Percentiles rank a stretch among this genome's conserved stretches.
These are phyloP conservation scores for Penaeus vannamei DNA, from an alignment of 1,140 invertebrate genomes.

Conservation along the genomic window DNA sequence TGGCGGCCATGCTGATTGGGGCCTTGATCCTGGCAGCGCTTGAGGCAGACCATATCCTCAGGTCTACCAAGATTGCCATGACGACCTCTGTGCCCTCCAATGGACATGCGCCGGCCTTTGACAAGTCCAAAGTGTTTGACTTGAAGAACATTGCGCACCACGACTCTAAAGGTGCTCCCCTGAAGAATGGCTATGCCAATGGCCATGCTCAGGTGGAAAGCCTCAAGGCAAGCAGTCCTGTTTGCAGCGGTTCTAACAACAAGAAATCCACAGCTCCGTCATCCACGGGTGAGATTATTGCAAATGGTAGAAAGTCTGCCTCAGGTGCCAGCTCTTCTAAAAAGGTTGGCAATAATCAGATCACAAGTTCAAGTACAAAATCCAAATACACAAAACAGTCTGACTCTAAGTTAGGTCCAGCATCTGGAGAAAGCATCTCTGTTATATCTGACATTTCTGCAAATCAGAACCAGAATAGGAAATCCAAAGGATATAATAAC, in stretches of 20 bases:
- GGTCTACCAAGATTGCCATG: slow-evolving; percentile 61
- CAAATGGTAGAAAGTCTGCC: slow-evolving; percentile 69
- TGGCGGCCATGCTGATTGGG: slow-evolving; percentile 79
- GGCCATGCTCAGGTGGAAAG: slow-evolving; percentile 67
- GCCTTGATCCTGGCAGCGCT: slow-evolving; percentile 81
- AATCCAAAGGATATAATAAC: slow-evolving; percentile 52
- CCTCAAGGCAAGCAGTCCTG: slow-evolving; percentile 48
- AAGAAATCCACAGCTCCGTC: slow-evolving; percentile 14
- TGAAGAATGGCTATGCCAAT: slow-evolving; percentile 69
- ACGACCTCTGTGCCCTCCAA: slow-evolving; percentile 60
- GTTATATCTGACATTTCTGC: slow-evolving; percentile 31
- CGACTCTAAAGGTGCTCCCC: slow-evolving; percentile 66
- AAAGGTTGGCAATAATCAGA: slow-evolving; percentile 69
- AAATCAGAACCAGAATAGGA: slow-evolving; percentile 56
- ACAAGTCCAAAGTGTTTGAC: slow-evolving; percentile 66
- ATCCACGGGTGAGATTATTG: slow-evolving; percentile 69
- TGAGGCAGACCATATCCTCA: slow-evolving; percentile 81
- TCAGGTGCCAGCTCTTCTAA: slow-evolving; percentile 70
- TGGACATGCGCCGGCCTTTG: slow-evolving; percentile 56
- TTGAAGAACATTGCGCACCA: slow-evolving; percentile 51
- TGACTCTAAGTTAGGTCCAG: slow-evolving; percentile 71
- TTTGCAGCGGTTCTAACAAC: not conserved
- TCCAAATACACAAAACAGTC: slow-evolving; percentile 70
- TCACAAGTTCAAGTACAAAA: slow-evolving; percentile 69
- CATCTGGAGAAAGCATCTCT: slow-evolving; percentile 70